Evolutionary conservation across 2,797 vertebrate genomes (phyloP), one percentile per base, ranked within the genome.

Genomic region (Anisognathus igniventris): DNA sequence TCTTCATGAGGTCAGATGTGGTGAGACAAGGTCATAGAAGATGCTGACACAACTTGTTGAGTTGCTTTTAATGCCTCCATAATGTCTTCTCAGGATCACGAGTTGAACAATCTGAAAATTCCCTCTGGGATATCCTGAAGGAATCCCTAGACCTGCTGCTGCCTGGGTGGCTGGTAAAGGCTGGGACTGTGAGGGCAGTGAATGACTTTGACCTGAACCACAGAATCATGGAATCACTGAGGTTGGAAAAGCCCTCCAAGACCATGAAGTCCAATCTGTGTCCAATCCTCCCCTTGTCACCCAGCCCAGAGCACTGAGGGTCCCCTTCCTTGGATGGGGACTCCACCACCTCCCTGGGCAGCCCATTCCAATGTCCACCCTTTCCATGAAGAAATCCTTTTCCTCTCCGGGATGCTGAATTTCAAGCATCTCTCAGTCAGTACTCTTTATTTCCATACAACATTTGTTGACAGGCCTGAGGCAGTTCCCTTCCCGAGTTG

Each of bases 111-210:
- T 33, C 40, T 28, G 24, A n/a, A 61, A 66, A 18, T 61, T 45
- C 74, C 40, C 25, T 21, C 12, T 42, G 48, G 33, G 3, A 19
- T 2, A 4, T 45, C 44, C 35, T 14, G 30, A 50, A 33, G 15
- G 70, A 62, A 22, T 14, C 5, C 1, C 6, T 15, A 50, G 66
- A 33, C 5, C 31, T 0, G 0, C 10, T 2, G 0, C 15, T 14
- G 6, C 39, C n/a, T 2, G 20, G 14, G 39, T 7, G 39, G 39
- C 33, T 25, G 68, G 24, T 22, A 48, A 44, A 44, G 73, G 61
- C 56, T 48, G 45, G 64, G 44, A 18, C 19, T 2, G 44, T 27
- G 47, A 51, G 35, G 42, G 22, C 67, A 45, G 24, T 21, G 6
- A 8, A 45, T 18, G 48, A 2, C 1, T 67, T 90, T 35, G 17